Conservation (phyloP, 2,888 invertebrate species). For the Norana najaformis region DNA sequence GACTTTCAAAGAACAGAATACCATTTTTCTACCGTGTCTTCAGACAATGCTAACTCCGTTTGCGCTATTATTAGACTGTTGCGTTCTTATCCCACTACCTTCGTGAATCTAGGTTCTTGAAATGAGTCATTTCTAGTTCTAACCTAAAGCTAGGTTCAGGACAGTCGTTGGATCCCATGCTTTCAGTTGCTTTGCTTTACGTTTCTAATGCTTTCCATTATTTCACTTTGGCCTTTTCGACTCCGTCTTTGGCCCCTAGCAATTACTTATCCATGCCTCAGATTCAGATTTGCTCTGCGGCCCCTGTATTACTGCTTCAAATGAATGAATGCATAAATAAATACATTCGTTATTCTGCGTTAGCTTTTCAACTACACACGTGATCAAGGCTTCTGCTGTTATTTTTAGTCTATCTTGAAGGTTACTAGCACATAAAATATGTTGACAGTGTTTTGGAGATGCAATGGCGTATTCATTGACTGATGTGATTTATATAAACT, state of each 20-base stretch:
- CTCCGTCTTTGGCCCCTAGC: neutral
- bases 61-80: too few relatives aligned
- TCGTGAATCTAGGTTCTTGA: too few relatives aligned
- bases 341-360: neutral
- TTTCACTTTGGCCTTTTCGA: neutral
- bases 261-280: neutral
- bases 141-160: neutral
- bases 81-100: too few relatives aligned
- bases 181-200: neutral
- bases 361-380: neutral
- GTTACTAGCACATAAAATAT: neutral
- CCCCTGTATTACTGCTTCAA: neutral
- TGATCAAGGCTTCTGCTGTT: neutral
- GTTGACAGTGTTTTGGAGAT: neutral
- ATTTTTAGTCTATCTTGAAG: neutral
- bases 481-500: too few relatives aligned
- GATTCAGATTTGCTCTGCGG: too few relatives aligned
- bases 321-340: neutral
- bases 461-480: too few relatives aligned
- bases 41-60: too few relatives aligned
- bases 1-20: too few relatives aligned
- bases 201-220: neutral
- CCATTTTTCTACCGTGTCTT: too few relatives aligned
- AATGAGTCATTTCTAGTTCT: too few relatives aligned
- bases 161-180: too few relatives aligned